Evolutionary conservation across 1,140 invertebrate species (phyloP).

Genomic region (Aphelinus atriplicis): DNA sequence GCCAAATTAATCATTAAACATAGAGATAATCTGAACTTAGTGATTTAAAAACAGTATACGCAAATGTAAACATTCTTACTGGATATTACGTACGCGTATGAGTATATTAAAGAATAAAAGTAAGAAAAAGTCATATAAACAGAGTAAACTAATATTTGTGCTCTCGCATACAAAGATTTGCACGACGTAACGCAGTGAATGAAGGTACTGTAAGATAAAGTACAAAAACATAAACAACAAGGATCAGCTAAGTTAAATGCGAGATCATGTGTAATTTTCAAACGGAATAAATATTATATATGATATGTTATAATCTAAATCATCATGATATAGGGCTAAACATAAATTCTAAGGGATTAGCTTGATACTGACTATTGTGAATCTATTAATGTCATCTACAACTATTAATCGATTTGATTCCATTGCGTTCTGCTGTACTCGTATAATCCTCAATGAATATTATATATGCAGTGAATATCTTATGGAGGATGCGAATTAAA

Average conservation of each 20-base stretch:
- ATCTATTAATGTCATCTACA: too few species aligned
- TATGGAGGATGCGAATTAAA: not conserved
- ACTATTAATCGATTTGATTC: too few species aligned
- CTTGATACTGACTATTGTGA: not conserved
- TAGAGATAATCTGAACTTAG: slow-evolving; percentile 10
- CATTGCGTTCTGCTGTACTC: too few species aligned
- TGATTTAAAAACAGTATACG: slow-evolving; percentile 9
- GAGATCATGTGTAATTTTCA: slow-evolving; percentile 23
- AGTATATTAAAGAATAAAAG: slow-evolving; percentile 13
- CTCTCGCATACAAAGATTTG: slow-evolving; percentile 8
- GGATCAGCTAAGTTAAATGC: slow-evolving; percentile 11
- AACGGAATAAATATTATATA: slow-evolving; percentile 25
- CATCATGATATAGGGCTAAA: slow-evolving; percentile 9
- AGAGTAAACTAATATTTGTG: slow-evolving; percentile 1
- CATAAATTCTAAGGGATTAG: slow-evolving; percentile 17
- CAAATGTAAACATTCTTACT: not conserved
- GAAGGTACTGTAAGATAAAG: slow-evolving; percentile 16
- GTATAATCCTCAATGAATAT: not conserved
- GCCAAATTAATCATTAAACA: slow-evolving; percentile 32
- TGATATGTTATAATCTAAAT: slow-evolving; percentile 20
- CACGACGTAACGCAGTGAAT: not conserved
- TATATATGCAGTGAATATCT: not conserved
- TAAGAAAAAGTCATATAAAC: slow-evolving; percentile 1
- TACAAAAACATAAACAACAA: slow-evolving; percentile 14
- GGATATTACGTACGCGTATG: slow-evolving; percentile 11